These are phyloP conservation scores for Prostheceraeus crozeri DNA, from an alignment of 2,888 invertebrate genomes.

Conservation along the genomic window DNA sequence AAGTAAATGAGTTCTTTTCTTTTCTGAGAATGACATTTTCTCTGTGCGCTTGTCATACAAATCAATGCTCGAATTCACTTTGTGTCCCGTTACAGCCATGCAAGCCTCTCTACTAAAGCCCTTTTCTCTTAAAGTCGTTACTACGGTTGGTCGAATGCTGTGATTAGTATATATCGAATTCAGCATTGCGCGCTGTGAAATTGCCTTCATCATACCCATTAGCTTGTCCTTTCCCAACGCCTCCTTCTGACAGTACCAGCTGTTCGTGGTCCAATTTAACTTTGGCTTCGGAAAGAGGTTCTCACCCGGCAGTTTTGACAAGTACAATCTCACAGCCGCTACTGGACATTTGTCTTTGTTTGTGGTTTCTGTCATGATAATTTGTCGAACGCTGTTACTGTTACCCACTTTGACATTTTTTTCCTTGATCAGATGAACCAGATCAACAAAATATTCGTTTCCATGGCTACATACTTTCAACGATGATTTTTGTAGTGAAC, in stretches of 20 bases:
- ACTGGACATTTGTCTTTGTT: constrained; percentile 17
- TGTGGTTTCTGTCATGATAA: background rate
- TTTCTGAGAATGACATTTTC: background rate
- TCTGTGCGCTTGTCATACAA: background rate
- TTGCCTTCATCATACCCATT: constrained; percentile 6
- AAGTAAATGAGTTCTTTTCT: too few species aligned
- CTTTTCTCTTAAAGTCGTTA: constrained; percentile 2
- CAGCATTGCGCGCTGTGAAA: background rate
- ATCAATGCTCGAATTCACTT: background rate
- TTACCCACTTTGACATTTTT: background rate
- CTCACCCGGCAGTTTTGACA: background rate
- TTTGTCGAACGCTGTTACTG: background rate
- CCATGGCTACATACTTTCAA: background rate
- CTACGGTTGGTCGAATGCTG: constrained; percentile 3
- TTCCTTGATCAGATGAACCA: background rate
- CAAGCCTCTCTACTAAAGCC: background rate
- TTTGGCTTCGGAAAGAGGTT: background rate
- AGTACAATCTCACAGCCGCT: background rate
- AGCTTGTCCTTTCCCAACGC: constrained; percentile 5
- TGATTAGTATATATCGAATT: constrained; percentile 1
- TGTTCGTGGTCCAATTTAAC: background rate
- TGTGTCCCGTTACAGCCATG: constrained; percentile 7
- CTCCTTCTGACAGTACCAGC: constrained; percentile 24
- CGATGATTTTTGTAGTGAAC: background rate
- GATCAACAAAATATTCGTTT: background rate